These are phyloP conservation scores for Protaetia brevitarsis DNA, from an alignment of 1,140 invertebrate species.

Conservation along the genomic window DNA sequence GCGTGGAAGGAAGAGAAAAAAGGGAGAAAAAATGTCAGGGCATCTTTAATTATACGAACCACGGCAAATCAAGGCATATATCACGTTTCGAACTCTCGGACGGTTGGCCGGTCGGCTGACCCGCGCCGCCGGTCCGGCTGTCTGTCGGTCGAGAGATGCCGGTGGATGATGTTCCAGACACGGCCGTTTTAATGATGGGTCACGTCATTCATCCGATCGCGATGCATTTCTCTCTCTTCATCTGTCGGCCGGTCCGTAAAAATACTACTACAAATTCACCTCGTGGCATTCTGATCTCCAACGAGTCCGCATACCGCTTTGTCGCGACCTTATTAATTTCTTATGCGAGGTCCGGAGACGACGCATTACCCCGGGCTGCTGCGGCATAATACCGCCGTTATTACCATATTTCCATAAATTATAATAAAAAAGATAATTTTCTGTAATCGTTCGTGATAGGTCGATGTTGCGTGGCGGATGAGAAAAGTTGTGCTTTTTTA, in stretches of 20 bases:
- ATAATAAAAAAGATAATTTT: slow-evolving; percentile 30
- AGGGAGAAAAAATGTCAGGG: slow-evolving; percentile 4
- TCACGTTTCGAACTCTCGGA: slow-evolving; percentile 14
- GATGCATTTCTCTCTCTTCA: slow-evolving; percentile 15
- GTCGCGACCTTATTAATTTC: slow-evolving; percentile 27
- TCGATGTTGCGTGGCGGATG: slow-evolving; percentile 22
- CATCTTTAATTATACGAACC: slow-evolving; percentile 12
- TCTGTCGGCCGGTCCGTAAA: slow-evolving; percentile 25
- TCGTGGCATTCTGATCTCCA: slow-evolving; percentile 25
- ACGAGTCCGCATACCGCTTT: slow-evolving; percentile 17
- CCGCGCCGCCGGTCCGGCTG: not conserved
- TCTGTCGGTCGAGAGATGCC: not conserved
- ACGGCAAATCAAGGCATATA: slow-evolving; percentile 21
- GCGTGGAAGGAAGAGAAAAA: slow-evolving; percentile 7
- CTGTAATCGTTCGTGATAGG: slow-evolving; percentile 26
- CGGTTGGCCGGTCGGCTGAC: not conserved
- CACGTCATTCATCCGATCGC: slow-evolving; percentile 32
- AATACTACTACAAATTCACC: slow-evolving; percentile 25
- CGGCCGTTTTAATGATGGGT: slow-evolving; percentile 29
- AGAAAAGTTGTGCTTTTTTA: slow-evolving; percentile 3
- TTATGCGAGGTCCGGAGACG: slow-evolving; percentile 21
- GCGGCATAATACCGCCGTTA: slow-evolving; percentile 19
- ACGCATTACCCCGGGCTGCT: slow-evolving; percentile 4
- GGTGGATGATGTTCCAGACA: slow-evolving; percentile 17
- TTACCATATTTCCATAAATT: slow-evolving; percentile 38